phyloP scores from a whole-genome alignment of 2,113 vertebrate genomes.

The Thalassarche chlororhynchos region DNA sequence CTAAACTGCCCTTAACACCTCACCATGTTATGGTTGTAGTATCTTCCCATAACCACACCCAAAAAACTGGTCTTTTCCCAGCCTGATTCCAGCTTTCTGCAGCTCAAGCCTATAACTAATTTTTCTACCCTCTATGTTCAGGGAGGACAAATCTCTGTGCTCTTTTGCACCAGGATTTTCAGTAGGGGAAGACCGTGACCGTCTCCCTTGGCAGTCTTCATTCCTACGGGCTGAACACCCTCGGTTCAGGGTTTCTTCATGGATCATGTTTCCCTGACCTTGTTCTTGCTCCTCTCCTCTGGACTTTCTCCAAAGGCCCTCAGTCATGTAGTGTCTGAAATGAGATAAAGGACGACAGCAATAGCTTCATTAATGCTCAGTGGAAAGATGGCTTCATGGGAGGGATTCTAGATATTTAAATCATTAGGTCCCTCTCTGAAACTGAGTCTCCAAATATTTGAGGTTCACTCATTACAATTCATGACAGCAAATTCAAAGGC shows the following conservation, averaged over 20 bases:
- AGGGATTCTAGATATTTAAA: neutral
- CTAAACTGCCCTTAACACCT: neutral
- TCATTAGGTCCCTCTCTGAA: neutral
- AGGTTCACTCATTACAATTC: neutral
- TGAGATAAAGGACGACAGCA: neutral
- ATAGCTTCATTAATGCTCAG: neutral
- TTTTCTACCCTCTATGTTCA: neutral
- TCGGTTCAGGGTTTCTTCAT: neutral
- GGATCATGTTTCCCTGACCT: neutral
- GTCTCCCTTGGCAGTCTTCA: neutral
- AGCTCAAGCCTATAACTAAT: neutral
- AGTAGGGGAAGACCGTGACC: neutral
- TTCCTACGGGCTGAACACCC: neutral
- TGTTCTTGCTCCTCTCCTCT: neutral
- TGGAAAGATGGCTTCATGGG: neutral
- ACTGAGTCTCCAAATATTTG: neutral
- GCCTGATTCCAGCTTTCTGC: neutral
- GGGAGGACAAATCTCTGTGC: neutral
- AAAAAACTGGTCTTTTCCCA: neutral
- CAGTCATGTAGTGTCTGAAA: neutral
- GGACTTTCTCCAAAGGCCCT: neutral
- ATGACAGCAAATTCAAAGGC: constrained; percentile 26
- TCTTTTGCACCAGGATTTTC: neutral
- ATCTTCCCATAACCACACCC: neutral
- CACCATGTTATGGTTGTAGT: neutral